Evolutionary conservation across 1,140 invertebrate genomes (phyloP), one percentile per base, ranked within the genome.

Genomic region (Mamestra configurata): DNA sequence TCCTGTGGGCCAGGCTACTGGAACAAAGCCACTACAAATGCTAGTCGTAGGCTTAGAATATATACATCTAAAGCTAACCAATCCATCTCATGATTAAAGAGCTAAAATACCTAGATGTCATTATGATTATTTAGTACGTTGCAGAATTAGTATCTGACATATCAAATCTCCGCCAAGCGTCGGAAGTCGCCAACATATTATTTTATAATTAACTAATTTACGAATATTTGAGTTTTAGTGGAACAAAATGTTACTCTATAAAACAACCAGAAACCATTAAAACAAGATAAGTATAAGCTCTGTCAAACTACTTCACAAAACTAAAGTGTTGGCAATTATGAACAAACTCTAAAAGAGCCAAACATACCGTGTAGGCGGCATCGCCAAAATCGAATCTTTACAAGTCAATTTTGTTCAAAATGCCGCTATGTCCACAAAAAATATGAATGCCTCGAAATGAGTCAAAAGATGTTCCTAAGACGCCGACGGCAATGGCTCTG

Each of bases 401-500:
- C 49, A 64, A 71, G 46, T 66, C 71, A 59, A 64, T 57, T 73
- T 59, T 57, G 61, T 77, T 55, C 35, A 77, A 77, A 76, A 57
- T 55, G 18, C 73, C 75, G 79, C 76, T 79, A 82, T 76, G 49
- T 80, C 79, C 78, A 81, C 72, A 80, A 75, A 82, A 83, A 66
- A 80, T 81, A 79, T 83, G 57, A 79, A 84, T 77, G 49, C 61
- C 15, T 13, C 46, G 70, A 72, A 79, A 87, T 85, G 84, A 87
- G 86, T 85, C 84, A 87, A 85, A n/a, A 73, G 73, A 76, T 61
- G 79, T 79, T 86, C 82, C 66, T 85, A 89, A 90, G 86, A 91
- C 88, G 90, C 84, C 81, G 81, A 79, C 77, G 82, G 84, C 85
- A 87, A 87, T 82, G 79, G 61, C 68, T 86, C 79, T 51, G 43